Base-by-base conservation (phyloP, 2,113 vertebrate species). In the Mionectes macconnelli region DNA sequence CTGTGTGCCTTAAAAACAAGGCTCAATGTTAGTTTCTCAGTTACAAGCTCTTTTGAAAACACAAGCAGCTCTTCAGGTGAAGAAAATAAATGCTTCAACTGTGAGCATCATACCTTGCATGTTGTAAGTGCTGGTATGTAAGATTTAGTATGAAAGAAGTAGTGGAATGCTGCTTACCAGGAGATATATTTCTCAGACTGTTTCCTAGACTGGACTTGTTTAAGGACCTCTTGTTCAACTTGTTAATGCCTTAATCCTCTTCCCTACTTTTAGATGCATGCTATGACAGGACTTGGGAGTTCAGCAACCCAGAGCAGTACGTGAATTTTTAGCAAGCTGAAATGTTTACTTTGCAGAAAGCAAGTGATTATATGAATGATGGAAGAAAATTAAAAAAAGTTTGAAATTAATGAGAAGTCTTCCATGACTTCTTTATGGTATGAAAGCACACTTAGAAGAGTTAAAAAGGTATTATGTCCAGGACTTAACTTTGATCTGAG, bases 241-340 rank as follows among this genome's bases (percentile, higher is more conserved):
- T 70, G 52, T 81, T 96, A 96, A 94, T 95, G 40, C 95, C 53
- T 92, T 96, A 96, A 95, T 97, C 95, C 93, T 95, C 89, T 87
- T 87, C 89, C 5, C 64, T 90, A 4, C 80, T 84, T 90, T 90
- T 47, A 92, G 63, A 35, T 81, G 52, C 44, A 8, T 92, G 76
- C 88, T 94, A 80, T 80, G 86, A 63, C 72, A 89, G 64, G 76
- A 63, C 68, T 93, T 77, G n/a, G 25, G 66, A 89, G 67, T 87
- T 94, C 49, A 84, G 60, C 73, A 87, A 25, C 24, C n/a, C 52
- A 47, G 60, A 89, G 60, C 42, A 75, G 44, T 13, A 7, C 21
- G 28, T 59, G 72, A 69, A 28, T 67, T 88, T 35, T 80, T 86
- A 90, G 45, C 33, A 52, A 90, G 70, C 53, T 42, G 70, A 91